Conservation (phyloP, 2,113 vertebrate genomes). For the Sebastes fasciatus region DNA sequence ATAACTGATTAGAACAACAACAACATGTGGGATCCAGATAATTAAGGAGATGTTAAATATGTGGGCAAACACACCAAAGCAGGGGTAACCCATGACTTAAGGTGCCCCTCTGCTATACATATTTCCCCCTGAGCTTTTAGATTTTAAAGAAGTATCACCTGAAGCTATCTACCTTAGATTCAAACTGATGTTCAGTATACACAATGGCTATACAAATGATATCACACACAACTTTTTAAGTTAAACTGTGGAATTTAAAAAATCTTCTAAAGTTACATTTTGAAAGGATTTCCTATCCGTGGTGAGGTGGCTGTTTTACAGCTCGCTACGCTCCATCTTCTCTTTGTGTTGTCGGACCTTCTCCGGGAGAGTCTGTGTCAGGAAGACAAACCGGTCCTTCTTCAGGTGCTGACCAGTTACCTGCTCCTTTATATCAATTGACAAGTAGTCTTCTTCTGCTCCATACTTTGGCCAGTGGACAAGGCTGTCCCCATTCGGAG, state of each 20-base stretch:
- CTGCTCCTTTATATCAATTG: constrained; percentile 72
- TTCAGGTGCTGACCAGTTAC: constrained; percentile 67
- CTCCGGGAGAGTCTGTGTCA: constrained; percentile 77
- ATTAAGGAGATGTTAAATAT: neutral
- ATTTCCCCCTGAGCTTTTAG: neutral
- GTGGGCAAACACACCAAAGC: neutral
- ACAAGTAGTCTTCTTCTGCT: constrained; percentile 68
- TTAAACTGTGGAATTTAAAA: neutral
- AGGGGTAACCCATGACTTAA: neutral
- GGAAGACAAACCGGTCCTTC: constrained; percentile 66
- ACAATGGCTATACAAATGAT: neutral
- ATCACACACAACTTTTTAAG: neutral
- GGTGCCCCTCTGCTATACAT: neutral
- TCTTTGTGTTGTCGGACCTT: constrained; percentile 40
- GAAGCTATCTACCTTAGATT: neutral
- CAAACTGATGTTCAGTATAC: neutral
- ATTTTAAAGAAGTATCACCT: neutral
- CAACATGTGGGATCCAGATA: neutral
- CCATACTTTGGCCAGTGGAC: constrained; percentile 80
- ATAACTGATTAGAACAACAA: neutral
- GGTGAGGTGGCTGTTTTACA: constrained; percentile 32
- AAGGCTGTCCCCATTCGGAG: constrained; percentile 79
- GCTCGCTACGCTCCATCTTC: constrained; percentile 65
- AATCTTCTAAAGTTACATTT: neutral
- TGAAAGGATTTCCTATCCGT: neutral